Evolutionary conservation across 2,113 vertebrate genomes (phyloP).

Genomic region (Chlamydotis undulata): DNA sequence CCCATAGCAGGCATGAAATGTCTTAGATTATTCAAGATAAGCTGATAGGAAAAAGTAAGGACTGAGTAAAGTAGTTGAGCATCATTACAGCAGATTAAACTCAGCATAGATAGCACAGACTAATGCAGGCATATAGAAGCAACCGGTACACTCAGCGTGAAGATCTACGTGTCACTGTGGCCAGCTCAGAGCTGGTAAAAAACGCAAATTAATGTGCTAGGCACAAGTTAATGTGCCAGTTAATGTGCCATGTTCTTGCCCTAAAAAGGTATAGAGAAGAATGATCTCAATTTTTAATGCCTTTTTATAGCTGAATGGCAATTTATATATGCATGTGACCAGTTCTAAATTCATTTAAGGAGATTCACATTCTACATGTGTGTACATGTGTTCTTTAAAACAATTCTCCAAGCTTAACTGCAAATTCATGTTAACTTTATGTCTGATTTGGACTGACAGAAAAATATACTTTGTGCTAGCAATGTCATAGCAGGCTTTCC

Average conservation of each 20-base stretch:
- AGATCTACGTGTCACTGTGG: background rate
- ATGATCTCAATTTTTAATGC: fast-evolving
- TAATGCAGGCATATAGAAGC: background rate
- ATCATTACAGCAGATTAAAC: background rate
- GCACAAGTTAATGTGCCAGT: background rate
- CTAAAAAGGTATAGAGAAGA: background rate
- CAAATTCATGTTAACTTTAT: background rate
- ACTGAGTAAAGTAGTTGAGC: background rate
- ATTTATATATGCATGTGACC: background rate
- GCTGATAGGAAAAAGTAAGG: background rate
- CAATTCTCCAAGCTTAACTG: background rate
- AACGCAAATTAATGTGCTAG: background rate
- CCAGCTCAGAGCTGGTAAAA: background rate
- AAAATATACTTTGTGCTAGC: background rate
- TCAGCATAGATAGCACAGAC: background rate
- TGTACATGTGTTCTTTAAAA: background rate
- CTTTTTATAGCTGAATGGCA: background rate
- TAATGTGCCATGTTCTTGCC: background rate
- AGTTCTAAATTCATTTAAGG: background rate
- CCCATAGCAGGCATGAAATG: background rate
- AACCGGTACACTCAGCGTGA: background rate
- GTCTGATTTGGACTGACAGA: background rate
- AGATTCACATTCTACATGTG: background rate
- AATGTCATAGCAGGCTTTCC: background rate
- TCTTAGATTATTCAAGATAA: background rate